phyloP scores from a whole-genome alignment of 2,797 vertebrate genomes.

The Channallabes apus region DNA sequence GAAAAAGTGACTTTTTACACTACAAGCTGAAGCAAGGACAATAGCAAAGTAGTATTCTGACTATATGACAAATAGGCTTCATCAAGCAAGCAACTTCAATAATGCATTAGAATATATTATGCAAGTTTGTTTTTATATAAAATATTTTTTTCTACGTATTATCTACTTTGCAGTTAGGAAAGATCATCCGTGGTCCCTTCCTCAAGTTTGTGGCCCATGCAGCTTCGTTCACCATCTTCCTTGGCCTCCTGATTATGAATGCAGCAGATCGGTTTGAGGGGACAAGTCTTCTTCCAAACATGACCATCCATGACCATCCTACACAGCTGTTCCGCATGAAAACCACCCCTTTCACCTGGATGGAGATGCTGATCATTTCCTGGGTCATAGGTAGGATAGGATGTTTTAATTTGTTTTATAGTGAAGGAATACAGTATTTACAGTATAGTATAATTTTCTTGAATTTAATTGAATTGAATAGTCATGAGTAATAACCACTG shows the following conservation, averaged over 20 bases:
- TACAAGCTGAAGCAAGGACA: not conserved
- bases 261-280: constrained; percentile 93
- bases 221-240: constrained; percentile 92
- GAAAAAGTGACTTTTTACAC: not conserved
- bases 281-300: constrained; percentile 89
- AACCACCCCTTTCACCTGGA: constrained; percentile 93
- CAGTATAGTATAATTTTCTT: too few relatives aligned
- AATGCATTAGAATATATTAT: not conserved
- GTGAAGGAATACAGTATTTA: too few relatives aligned
- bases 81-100: not conserved
- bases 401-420: constrained; percentile 4
- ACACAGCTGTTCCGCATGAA: constrained; percentile 94
- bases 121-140: not conserved
- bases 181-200: constrained; percentile 90
- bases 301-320: constrained; percentile 85
- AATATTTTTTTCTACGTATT: not conserved
- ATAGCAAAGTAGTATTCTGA: not conserved
- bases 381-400: constrained; percentile 89
- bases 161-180: constrained; percentile 78
- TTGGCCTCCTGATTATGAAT: constrained; percentile 92
- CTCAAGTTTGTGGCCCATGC: constrained; percentile 97
- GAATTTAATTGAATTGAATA: too few relatives aligned
- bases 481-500: not conserved
- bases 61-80: constrained; percentile 4
- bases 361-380: constrained; percentile 94